Base-by-base conservation (phyloP, 2,797 vertebrate genomes). In the Rhinichthys osculus region DNA sequence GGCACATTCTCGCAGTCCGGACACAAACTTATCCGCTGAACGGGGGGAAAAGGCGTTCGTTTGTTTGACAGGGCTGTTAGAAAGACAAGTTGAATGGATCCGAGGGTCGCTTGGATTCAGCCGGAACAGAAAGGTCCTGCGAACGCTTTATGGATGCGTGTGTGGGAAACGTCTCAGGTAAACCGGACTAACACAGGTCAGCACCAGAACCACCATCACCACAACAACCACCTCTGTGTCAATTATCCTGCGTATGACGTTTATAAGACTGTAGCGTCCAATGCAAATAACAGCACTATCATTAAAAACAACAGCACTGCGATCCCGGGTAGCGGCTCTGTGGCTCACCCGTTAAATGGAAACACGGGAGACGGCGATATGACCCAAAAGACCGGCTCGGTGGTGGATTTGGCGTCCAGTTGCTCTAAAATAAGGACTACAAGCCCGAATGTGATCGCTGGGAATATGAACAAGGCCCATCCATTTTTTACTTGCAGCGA, bases 121-220 rank as follows among this genome's bases (percentile, higher is more conserved):
- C 98, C 98, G 90, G 98, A 99, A 93, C 98, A 99, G 96, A 98
- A 97, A 95, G 97, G 98, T 95, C 98, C 98, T 92, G 98, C 98
- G 92, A 99, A 98, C 95, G 96, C 96, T 91, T 96, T 99, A 93
- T 99, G 98, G 98, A 99, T 99, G 98, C 97, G 97, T 90, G 97
- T 98, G 94, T 99, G 98, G 98, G 97, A 99, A 95, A 98, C 96
- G 91, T 97, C 98, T 96, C 98, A 98, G 96, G 97, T 96, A 94
- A 94, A 94, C 87, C 92, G 96, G 93, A 90, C 96, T 84, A 90
- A 93, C 91, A 92, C 95, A 82, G 91, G 93, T 85, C 95, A 95
- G 91, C 96, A 95, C 90, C 93, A 94, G 90, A 93, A 92, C 83
- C 95, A 96, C 83, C 86, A 86, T 4, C 88, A 85, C 67, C 94